Evolutionary conservation across 2,888 invertebrate genomes (phyloP).

Genomic region (Pseudococcus jackbeardsleyi): DNA sequence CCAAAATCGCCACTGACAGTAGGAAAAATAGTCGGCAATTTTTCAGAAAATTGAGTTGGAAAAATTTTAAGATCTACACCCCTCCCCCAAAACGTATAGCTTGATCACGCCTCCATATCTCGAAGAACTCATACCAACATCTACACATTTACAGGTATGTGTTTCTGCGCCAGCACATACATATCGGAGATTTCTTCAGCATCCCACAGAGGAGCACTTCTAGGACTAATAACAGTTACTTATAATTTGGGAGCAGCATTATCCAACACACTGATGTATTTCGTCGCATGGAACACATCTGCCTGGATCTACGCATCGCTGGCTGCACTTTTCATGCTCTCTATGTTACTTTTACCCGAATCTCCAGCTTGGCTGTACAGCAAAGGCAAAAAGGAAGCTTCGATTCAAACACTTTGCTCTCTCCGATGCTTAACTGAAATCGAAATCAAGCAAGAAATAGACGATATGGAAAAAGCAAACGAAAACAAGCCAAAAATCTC

Average conservation of each 20-base stretch:
- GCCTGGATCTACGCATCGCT: not conserved
- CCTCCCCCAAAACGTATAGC: no score
- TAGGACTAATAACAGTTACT: not conserved
- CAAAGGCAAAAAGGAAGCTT: not conserved
- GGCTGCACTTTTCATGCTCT: not conserved
- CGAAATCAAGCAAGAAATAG: slow-evolving; percentile 20
- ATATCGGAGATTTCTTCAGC: slow-evolving; percentile 58
- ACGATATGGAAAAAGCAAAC: not conserved
- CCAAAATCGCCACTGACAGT: no score
- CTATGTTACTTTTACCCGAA: slow-evolving; percentile 59
- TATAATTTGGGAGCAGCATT: slow-evolving; percentile 23
- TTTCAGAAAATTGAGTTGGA: no score
- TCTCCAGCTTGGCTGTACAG: slow-evolving; percentile 58
- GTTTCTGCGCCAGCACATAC: slow-evolving; percentile 54
- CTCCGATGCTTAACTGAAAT: not conserved
- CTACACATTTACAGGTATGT: slow-evolving; percentile 13
- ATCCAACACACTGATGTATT: slow-evolving; percentile 11
- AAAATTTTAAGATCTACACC: no score
- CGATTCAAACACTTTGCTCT: not conserved
- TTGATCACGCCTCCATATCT: no score
- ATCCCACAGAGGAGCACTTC: slow-evolving; percentile 12
- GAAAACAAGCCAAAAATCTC: not conserved
- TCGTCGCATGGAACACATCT: slow-evolving; percentile 10
- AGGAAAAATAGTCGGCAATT: no score
- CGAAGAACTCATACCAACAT: not conserved